Evolutionary conservation across 2,797 vertebrate genomes (phyloP).

Genomic region (Coregonus ussuriensis): DNA sequence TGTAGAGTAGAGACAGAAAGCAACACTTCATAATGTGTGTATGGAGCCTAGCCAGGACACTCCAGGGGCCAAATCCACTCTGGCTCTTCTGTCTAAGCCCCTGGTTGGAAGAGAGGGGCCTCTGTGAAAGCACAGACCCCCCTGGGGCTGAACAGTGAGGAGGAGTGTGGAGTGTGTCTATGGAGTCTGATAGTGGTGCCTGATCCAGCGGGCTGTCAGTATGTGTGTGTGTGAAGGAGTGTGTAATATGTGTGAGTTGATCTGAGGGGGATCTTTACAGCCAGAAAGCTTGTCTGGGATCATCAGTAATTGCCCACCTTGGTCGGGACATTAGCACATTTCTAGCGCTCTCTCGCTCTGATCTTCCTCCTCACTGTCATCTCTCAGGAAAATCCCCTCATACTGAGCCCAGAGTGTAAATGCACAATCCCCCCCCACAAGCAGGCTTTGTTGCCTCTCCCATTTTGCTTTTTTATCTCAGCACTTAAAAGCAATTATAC

Average conservation of each 20-base stretch:
- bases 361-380: constrained; percentile 71
- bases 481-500: constrained; percentile 75
- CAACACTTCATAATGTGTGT: constrained; percentile 36
- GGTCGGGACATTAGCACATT: constrained; percentile 45
- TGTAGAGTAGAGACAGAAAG: constrained; percentile 21
- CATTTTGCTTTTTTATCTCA: constrained; percentile 67
- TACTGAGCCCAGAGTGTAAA: constrained; percentile 66
- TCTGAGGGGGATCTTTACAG: constrained; percentile 40
- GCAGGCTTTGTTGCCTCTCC: constrained; percentile 71
- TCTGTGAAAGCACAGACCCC: constrained; percentile 48
- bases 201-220: constrained; percentile 1
- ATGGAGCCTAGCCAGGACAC: neutral
- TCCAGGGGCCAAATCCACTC: constrained; percentile 28
- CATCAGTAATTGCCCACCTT: constrained; percentile 55
- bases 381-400: constrained; percentile 78
- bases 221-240: neutral
- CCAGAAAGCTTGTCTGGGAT: constrained; percentile 56
- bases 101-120: constrained; percentile 39
- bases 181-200: neutral
- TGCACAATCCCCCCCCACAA: constrained; percentile 65
- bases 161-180: constrained; percentile 18
- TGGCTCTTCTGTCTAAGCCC: constrained; percentile 34
- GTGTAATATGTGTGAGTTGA: constrained; percentile 16
- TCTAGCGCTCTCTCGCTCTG: constrained; percentile 44
- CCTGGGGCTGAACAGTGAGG: neutral